These are phyloP conservation scores for Malacoctenus gilli DNA, from an alignment of 2,797 vertebrate genomes.

Conservation along the genomic window DNA sequence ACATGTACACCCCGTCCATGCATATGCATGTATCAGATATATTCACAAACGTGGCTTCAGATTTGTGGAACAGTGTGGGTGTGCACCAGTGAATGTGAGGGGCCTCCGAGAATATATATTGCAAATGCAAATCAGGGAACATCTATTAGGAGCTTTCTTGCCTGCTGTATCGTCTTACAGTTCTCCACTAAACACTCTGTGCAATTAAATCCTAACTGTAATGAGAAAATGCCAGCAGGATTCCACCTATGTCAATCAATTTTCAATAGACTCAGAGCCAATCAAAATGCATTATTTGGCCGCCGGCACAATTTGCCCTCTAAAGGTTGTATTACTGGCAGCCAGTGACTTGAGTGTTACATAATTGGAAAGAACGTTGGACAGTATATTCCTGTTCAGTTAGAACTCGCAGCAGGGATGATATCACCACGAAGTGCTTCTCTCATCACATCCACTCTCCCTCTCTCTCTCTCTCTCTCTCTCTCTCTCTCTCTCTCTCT, in stretches of 20 bases:
- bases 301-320: constrained; percentile 46
- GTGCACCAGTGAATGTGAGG: constrained; percentile 22
- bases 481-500: constrained; percentile 41
- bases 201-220: constrained; percentile 59
- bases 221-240: constrained; percentile 54
- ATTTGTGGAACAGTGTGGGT: constrained; percentile 46
- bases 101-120: constrained; percentile 47
- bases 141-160: constrained; percentile 24
- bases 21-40: constrained; percentile 1
- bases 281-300: constrained; percentile 28
- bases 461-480: constrained; percentile 41
- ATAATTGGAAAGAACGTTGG: constrained; percentile 59
- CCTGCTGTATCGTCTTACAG: constrained; percentile 21
- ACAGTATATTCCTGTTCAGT: constrained; percentile 49
- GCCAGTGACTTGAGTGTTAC: constrained; percentile 60
- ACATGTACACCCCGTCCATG: constrained; percentile 7
- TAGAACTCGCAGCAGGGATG: constrained; percentile 55
- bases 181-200: constrained; percentile 41
- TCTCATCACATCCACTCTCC: constrained; percentile 69
- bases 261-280: constrained; percentile 35
- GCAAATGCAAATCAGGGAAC: constrained; percentile 61
- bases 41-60: constrained; percentile 17
- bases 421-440: constrained; percentile 72
- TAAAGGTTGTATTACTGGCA: constrained; percentile 60
- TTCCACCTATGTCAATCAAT: constrained; percentile 63